phyloP scores from a whole-genome alignment of 2,113 vertebrate species.

The Lepus europaeus region DNA sequence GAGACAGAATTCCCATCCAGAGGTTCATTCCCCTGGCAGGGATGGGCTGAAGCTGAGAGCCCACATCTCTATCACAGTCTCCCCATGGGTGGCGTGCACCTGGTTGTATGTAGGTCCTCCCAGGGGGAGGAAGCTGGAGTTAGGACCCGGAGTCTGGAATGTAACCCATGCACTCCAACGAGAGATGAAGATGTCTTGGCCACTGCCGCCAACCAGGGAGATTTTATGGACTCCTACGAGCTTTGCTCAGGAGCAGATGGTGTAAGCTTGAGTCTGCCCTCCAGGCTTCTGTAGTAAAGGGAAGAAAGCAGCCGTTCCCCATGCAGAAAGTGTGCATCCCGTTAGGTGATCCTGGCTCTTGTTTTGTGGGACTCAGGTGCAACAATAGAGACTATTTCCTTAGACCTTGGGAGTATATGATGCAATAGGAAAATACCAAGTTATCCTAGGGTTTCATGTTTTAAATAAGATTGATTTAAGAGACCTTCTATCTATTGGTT shows the following conservation, averaged over 20 bases:
- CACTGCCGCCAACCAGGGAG: background rate
- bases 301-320: background rate
- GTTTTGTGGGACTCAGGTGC: conserved; percentile 18
- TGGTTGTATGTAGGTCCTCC: too few species aligned
- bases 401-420: background rate
- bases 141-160: too few species aligned
- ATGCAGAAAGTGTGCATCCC: background rate
- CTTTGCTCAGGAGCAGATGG: conserved; percentile 21
- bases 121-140: too few species aligned
- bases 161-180: too few species aligned
- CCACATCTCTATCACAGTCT: too few species aligned
- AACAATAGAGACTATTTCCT: background rate
- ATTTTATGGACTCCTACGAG: conserved; percentile 6
- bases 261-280: conserved; percentile 49
- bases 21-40: too few species aligned
- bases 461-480: background rate
- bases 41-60: too few species aligned
- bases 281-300: conserved; percentile 25
- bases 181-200: too few species aligned
- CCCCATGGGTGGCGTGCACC: too few species aligned
- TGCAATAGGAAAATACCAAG: background rate
- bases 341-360: background rate
- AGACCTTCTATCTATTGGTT: too few species aligned
- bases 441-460: conserved; percentile 5
- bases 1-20: too few species aligned